Evolutionary conservation across 2,113 vertebrate species (phyloP), one percentile per base, ranked within the genome.

Genomic region (Amblyopsis rosae): DNA sequence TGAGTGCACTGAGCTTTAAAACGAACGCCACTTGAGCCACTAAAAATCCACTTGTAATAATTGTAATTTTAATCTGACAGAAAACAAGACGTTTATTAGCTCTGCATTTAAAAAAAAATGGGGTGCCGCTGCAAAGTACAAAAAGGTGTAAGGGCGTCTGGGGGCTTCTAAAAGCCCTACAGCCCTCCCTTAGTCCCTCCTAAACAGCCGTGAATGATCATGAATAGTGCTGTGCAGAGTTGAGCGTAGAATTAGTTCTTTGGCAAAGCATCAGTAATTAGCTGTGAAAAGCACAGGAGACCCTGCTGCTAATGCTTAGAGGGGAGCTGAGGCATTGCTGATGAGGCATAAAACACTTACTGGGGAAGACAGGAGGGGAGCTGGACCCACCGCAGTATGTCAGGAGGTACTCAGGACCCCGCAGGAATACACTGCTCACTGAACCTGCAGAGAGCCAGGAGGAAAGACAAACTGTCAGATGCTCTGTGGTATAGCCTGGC

Each of bases 301-400:
- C 91, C 94, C 92, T 90, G 93, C 94, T 94, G 94, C 94, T 94
- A 88, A 83, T 91, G 93, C 93, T 94, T 86, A 95, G 93, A 95
- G 93, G 94, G 87, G 88, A 94, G 93, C 91, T 93, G 91, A 95
- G 92, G 94, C 95, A 94, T 95, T 89, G 95, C 94, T 95, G 95
- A 96, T 95, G 94, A 94, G 94, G 93, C 93, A 95, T 94, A 93
- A 95, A 95, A 95, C 95, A 96, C 96, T 98, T 94, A 97, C 96
- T 95, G 94, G 90, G 93, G 94, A 96, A 94, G 91, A 93, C 92
- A 89, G 94, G 91, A 70, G 94, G 93, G 81, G 93, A 93, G 90
- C 94, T 95, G 94, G 96, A 95, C 94, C 94, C 95, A 93, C 95
- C 94, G 0, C 96, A 98, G 94, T 92, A 98, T 0, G 93, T 88